Evolutionary conservation across 2,888 invertebrate species (phyloP), one percentile per base, ranked within the genome.

Genomic region (Branchinecta sandiegonensis): DNA sequence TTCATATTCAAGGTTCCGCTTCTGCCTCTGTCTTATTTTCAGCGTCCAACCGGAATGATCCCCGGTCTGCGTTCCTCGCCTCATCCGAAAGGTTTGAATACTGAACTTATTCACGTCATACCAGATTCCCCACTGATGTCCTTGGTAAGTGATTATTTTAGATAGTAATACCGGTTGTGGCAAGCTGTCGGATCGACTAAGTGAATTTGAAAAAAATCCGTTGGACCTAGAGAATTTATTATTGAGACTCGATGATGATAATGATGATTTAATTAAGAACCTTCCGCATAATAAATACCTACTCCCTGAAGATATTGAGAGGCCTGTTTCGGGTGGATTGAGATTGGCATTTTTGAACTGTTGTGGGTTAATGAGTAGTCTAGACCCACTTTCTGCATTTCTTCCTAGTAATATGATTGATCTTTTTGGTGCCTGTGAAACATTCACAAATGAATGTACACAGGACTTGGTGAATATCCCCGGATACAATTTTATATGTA

Each of bases 151-250:
- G 23, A 23, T 23, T 23, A 23, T 23, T 23, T 23, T 23, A 50
- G 50, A 13, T 13, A 50, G 13, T 50, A 50, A n/a, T 50, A 13
- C 50, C n/a, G n/a, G 50, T 50, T 13, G 50, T 50, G 50, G n/a
- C n/a, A 50, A 50, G 50, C 13, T n/a, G n/a, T 50, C n/a, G 50
- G n/a, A 13, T 50, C 13, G 50, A n/a, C n/a, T 50, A n/a, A 50
- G n/a, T 13, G 50, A 50, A 13, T 50, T 50, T 50, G 50, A 50
- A 50, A 50, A n/a, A 50, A n/a, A 50, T n/a, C 50, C 50, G n/a
- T 50, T 50, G n/a, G n/a, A 37, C 13, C n/a, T 50, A 13, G n/a
- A 50, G 13, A 50, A 50, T n/a, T 50, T 13, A 13, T 50, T 50
- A 50, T 50, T 50, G 50, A 13, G 50, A 13, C 2, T 50, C 2